Percentiles rank a stretch among this genome's conserved stretches.
Evolutionary conservation across 2,888 invertebrate genomes (phyloP).

Genomic region (Scaptomyza cyrtandrae): DNA sequence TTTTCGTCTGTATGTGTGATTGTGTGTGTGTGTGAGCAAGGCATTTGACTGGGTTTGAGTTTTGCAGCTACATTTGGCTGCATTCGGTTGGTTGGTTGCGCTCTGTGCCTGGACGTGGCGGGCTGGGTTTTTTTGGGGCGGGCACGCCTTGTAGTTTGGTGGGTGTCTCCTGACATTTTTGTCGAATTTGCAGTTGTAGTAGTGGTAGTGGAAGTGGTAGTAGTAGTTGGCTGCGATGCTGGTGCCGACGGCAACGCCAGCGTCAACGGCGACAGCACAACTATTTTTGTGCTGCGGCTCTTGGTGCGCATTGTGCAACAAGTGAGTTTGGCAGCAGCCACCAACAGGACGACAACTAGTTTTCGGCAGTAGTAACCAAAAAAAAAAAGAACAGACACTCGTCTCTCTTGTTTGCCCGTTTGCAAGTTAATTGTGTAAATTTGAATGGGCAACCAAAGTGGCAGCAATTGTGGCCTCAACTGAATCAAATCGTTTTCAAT

Average conservation of each 20-base stretch:
- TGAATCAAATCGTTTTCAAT: slow-evolving; percentile 45
- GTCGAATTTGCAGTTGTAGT: slow-evolving; percentile 77
- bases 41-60: slow-evolving; percentile 73
- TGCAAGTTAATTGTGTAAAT: slow-evolving; percentile 61
- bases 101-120: slow-evolving; percentile 27
- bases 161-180: slow-evolving; percentile 81
- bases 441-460: slow-evolving; percentile 57
- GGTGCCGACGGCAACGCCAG: slow-evolving; percentile 31
- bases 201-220: slow-evolving; percentile 49
- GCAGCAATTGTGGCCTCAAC: slow-evolving; percentile 50
- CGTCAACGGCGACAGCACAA: slow-evolving; percentile 65
- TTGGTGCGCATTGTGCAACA: slow-evolving; percentile 84
- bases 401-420: slow-evolving; percentile 19
- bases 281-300: slow-evolving; percentile 73
- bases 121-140: slow-evolving; percentile 6
- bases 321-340: slow-evolving; percentile 85
- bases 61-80: slow-evolving; percentile 80
- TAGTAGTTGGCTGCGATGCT: slow-evolving; percentile 41
- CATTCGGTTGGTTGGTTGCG: slow-evolving; percentile 72
- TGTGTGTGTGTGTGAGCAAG: slow-evolving; percentile 38
- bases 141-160: slow-evolving; percentile 71
- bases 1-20: slow-evolving; percentile 27
- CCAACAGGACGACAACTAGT: slow-evolving; percentile 83
- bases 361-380: slow-evolving; percentile 60
- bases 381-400: slow-evolving; percentile 16